Percentiles rank a stretch among this genome's conserved stretches.
phyloP scores from a whole-genome alignment of 1,140 invertebrate genomes.

The Gerris buenoi region DNA sequence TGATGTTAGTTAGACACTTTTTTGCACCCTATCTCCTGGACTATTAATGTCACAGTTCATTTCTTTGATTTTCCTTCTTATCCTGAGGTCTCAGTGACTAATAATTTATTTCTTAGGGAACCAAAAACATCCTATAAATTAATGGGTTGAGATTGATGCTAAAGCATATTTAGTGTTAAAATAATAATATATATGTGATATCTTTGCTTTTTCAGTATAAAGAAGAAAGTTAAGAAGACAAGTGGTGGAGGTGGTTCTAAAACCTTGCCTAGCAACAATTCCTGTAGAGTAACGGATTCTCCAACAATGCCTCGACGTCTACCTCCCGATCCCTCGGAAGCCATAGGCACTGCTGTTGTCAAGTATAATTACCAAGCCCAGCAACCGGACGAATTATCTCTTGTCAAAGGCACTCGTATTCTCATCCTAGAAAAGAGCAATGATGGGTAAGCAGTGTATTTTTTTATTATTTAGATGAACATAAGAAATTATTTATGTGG shows the following conservation, averaged over 20 bases:
- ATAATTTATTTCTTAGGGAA: too few relatives aligned
- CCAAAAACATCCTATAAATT: too few relatives aligned
- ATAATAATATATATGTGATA: constrained; percentile 13
- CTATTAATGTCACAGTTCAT: too few relatives aligned
- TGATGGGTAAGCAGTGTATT: constrained; percentile 47
- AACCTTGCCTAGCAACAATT: constrained; percentile 69
- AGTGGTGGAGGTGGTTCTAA: constrained; percentile 52
- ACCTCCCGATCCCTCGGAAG: constrained; percentile 68
- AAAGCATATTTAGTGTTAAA: too few relatives aligned
- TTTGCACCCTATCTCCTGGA: too few relatives aligned
- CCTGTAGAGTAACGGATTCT: constrained; percentile 38
- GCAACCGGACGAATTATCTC: constrained; percentile 86
- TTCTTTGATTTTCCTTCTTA: too few relatives aligned
- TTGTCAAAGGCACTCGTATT: constrained; percentile 81
- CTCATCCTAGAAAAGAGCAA: constrained; percentile 95
- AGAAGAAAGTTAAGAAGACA: constrained; percentile 82
- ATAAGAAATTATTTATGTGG: too few relatives aligned
- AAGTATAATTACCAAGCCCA: constrained; percentile 98
- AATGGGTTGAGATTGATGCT: too few relatives aligned
- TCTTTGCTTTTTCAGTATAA: constrained; percentile 48
- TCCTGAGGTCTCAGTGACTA: too few relatives aligned
- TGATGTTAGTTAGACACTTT: too few relatives aligned
- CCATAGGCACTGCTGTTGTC: constrained; percentile 79
- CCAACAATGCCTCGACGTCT: constrained; percentile 55
- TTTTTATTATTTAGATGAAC: constrained; percentile 5